Evolutionary conservation across 1,140 invertebrate genomes (phyloP), one percentile per base, ranked within the genome.

Genomic region (Oedothorax gibbosus): DNA sequence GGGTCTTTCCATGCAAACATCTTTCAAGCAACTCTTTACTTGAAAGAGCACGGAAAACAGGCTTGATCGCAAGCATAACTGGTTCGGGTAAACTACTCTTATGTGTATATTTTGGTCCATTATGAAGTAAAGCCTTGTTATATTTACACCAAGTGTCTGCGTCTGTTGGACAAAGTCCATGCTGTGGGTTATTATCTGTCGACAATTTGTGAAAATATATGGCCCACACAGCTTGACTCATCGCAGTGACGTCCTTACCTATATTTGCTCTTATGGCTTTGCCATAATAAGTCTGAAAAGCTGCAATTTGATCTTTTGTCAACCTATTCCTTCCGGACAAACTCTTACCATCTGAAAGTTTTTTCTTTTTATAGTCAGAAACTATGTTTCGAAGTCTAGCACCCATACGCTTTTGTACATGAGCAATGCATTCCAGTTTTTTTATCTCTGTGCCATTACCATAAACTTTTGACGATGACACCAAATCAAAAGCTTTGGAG

Each of bases 401-500:
- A 14, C 79, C 64, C 66, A 82, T 71, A 18, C 79, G 15, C 79
- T 82, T 82, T 51, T 62, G 57, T 18, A 62, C 2, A 6, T 62
- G 57, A 18, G 12, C 57, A 18, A 3, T 62, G 57, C 57, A 82
- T 18, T 82, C 79, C 21, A 82, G 54, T 75, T 82, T 82, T 51
- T 71, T 69, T 14, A 21, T 20, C 60, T 2, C 11, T 15, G 4
- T 18, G 10, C 56, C 21, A 62, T 12, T 12, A 21, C 76, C 87
- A 86, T 88, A 88, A 4, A 86, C 85, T 62, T 68, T 69, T 50
- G 65, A 21, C 21, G 85, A 51, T 72, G 57, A n/a, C 10, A 71
- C 35, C 1, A 51, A 71, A 21, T 50, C 68, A 14, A 53, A 68
- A n/a, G n/a, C n/a, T n/a, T n/a, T n/a, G 57, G 68, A 51, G 49